Evolutionary conservation across 1,140 invertebrate genomes (phyloP).

Genomic region (Diploscapter pachys): DNA sequence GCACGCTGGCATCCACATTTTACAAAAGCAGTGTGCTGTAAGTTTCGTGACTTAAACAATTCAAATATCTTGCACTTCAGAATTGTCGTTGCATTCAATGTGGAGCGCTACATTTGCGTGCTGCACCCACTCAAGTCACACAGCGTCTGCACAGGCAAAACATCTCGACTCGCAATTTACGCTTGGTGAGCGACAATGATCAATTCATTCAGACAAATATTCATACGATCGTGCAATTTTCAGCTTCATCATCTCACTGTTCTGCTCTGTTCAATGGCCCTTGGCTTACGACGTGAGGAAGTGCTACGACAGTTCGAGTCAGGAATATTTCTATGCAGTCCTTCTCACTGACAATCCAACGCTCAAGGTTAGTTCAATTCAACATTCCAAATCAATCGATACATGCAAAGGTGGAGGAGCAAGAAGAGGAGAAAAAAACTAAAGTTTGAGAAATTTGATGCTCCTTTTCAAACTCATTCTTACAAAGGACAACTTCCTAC

Average conservation of each 20-base stretch:
- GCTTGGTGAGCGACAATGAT: conserved; percentile 16
- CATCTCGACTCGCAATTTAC: conserved; percentile 41
- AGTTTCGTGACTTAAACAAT: conserved; percentile 13
- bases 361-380: conserved; percentile 22
- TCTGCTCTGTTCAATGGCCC: conserved; percentile 56
- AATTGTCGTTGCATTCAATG: conserved; percentile 58
- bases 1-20: conserved; percentile 56
- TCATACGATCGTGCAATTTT: conserved; percentile 4
- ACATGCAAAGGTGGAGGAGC: too few species aligned
- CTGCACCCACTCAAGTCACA: conserved; percentile 52
- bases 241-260: conserved; percentile 46
- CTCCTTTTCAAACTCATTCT: too few species aligned
- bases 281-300: conserved; percentile 43
- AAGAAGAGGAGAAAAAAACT: too few species aligned
- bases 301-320: conserved; percentile 27
- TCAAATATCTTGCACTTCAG: conserved; percentile 33
- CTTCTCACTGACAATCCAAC: conserved; percentile 24
- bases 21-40: conserved; percentile 58
- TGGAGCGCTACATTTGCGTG: conserved; percentile 56
- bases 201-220: too few species aligned
- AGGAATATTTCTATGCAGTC: conserved; percentile 28
- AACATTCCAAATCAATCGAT: too few species aligned
- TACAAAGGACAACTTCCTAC: too few species aligned
- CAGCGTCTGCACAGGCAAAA: conserved; percentile 49
- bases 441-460: too few species aligned